phyloP scores from a whole-genome alignment of 2,888 invertebrate genomes.

The Nezara viridula region DNA sequence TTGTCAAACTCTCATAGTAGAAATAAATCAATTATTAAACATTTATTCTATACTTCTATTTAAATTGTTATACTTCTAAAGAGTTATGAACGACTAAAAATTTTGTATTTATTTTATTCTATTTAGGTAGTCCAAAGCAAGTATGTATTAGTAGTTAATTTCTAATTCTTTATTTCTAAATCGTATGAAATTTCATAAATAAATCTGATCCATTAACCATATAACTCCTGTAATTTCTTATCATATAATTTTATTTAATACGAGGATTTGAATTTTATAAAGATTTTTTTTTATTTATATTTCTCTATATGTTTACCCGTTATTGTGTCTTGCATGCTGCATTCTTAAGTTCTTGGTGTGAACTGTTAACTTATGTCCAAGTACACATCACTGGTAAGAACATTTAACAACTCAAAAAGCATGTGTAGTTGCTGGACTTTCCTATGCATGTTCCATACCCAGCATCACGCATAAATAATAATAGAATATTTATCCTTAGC shows the following conservation, averaged over 20 bases:
- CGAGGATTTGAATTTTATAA: not conserved
- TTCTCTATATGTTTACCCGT: slow-evolving; percentile 61
- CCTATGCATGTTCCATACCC: slow-evolving; percentile 38
- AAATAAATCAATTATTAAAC: not conserved
- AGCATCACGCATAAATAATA: not conserved
- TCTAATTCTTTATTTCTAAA: not conserved
- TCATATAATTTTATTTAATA: not conserved
- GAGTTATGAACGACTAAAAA: not conserved
- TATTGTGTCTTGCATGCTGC: slow-evolving; percentile 67
- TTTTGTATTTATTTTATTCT: not conserved
- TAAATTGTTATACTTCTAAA: not conserved
- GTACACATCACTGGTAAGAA: slow-evolving; percentile 74
- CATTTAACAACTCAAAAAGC: slow-evolving; percentile 58
- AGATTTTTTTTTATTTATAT: not conserved
- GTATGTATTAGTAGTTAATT: not conserved
- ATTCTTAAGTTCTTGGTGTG: slow-evolving; percentile 68
- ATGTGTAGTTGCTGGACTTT: slow-evolving; percentile 32
- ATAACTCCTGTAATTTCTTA: not conserved
- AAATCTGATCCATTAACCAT: not conserved
- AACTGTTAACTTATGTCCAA: slow-evolving; percentile 74
- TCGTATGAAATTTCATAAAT: not conserved
- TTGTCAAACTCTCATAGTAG: not conserved
- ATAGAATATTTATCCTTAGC: not conserved
- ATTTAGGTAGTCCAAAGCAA: not conserved
- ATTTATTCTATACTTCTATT: not conserved